Evolutionary conservation across 53 echinoderm and acorn worm species (phyloP), one percentile per base, ranked within the genome.

Genomic region (Paelopatides confundens): DNA sequence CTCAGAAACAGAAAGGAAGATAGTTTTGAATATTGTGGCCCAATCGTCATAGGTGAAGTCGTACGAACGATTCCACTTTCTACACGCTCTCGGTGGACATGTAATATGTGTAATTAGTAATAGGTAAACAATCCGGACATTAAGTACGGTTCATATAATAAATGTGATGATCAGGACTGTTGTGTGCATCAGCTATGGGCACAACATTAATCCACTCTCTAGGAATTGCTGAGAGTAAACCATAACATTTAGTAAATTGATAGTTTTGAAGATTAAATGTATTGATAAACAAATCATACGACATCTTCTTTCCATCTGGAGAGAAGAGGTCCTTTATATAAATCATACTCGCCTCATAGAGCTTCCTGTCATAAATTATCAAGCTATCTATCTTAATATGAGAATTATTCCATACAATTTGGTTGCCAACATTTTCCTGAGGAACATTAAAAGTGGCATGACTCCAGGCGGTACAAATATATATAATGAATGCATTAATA

Each of bases 351-450:
- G 12, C 43, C 8, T 43, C 12, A 43, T 43, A 12, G 12, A 43
- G 43, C 43, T 12, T 43, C 12, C 4, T 9, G 1, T 12, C 23
- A 64, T 64, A 64, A 28, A 64, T n/a, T 18, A 64, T 64, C 11
- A 5, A 64, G n/a, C n/a, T 64, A 64, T n/a, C 21, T 28, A 64
- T 64, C n/a, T 64, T 64, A 64, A 64, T 64, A n/a, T 64, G 65
- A n/a, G 65, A 64, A 21, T 64, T 64, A 21, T 64, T 64, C 65
- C 65, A 64, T 3, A 64, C 17, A 18, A 21, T 67, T 31, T 67
- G 67, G 31, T 67, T 35, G 18, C 67, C 67, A 67, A 30, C 27
- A 12, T 67, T 33, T 29, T 17, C 29, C 26, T 17, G 35, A 7
- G 67, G 67, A 33, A 64, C 35, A 67, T 35, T 34, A 12, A 15